These are phyloP conservation scores for Sicus ferrugineus DNA, from an alignment of 2,888 invertebrate species.

Conservation along the genomic window DNA sequence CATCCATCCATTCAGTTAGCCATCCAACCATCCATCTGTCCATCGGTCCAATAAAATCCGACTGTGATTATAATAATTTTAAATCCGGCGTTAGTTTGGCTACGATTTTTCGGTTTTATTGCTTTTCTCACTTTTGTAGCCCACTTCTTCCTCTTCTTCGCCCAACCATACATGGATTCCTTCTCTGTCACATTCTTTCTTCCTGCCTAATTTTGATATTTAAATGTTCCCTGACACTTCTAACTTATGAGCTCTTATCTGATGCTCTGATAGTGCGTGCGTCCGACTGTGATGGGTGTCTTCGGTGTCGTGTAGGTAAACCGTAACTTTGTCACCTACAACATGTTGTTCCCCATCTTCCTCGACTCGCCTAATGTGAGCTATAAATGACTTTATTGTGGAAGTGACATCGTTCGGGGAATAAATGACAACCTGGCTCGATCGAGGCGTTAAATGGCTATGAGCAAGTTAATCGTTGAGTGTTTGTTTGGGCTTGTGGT, in stretches of 20 bases:
- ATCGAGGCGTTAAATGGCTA: constrained; percentile 25
- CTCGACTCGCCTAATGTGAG: background rate
- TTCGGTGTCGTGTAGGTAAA: constrained; percentile 33
- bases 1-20: too few relatives aligned
- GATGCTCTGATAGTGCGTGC: constrained; percentile 48
- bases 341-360: constrained; percentile 47
- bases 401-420: constrained; percentile 23
- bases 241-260: constrained; percentile 46
- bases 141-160: too few relatives aligned
- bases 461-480: constrained; percentile 27
- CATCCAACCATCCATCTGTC: too few relatives aligned
- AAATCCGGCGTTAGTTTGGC: too few relatives aligned
- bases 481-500: constrained; percentile 20
- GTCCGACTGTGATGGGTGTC: constrained; percentile 11
- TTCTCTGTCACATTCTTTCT: constrained; percentile 5
- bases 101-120: too few relatives aligned
- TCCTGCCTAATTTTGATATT: constrained; percentile 14
- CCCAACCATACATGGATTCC: too few relatives aligned
- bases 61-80: too few relatives aligned
- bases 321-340: constrained; percentile 62
- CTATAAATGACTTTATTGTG: constrained; percentile 34
- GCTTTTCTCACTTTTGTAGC: too few relatives aligned
- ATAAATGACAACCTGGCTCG: background rate
- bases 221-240: constrained; percentile 46
- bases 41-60: too few relatives aligned